Base-by-base conservation (phyloP, 2,113 vertebrate species). In the Sander vitreus region DNA sequence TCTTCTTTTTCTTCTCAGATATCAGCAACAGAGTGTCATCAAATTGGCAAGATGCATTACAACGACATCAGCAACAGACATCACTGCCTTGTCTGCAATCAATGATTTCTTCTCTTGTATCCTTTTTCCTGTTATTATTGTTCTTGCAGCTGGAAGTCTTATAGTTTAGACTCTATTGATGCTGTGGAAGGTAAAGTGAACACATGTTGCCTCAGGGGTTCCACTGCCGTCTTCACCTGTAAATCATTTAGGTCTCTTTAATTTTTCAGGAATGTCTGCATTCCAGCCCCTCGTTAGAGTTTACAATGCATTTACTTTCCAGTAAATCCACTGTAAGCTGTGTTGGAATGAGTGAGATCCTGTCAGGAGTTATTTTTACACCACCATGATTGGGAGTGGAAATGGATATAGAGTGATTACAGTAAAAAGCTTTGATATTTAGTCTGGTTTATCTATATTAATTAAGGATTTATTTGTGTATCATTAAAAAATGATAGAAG, bases 51-150 rank as follows among this genome's bases (percentile, higher is more conserved):
- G 88, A 36, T 88, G 91, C 66, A 93, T 97, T 45, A n/a, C 81
- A 1, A 94, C 93, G 67, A 65, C 90, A 0, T 90, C 93, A 9
- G 50, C 88, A 21, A 80, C 91, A 12, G 95, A 97, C 71, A 93
- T 98, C 69, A 96, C 96, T 13, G 92, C 96, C 67, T 73, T 98
- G 66, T 97, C 97, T 55, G 94, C 97, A 13, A 93, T 96, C 50
- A 98, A 97, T 55, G 96, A 96, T 70, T 98, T 98, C 68, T 96
- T 95, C 48, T 98, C 97, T 60, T 89, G 96, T 97, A 97, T 97
- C 97, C 97, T 97, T 94, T 75, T 47, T 80, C 27, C 27, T 60
- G n/a, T 39, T 54, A 12, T 68, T 50, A 19, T 33, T 77, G 21
- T 81, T 78, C 14, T n/a, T 64, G 27, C 33, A 30, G 51, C 55